These are phyloP conservation scores for Amblyopsis rosae DNA, from an alignment of 2,113 vertebrate genomes.

Conservation along the genomic window DNA sequence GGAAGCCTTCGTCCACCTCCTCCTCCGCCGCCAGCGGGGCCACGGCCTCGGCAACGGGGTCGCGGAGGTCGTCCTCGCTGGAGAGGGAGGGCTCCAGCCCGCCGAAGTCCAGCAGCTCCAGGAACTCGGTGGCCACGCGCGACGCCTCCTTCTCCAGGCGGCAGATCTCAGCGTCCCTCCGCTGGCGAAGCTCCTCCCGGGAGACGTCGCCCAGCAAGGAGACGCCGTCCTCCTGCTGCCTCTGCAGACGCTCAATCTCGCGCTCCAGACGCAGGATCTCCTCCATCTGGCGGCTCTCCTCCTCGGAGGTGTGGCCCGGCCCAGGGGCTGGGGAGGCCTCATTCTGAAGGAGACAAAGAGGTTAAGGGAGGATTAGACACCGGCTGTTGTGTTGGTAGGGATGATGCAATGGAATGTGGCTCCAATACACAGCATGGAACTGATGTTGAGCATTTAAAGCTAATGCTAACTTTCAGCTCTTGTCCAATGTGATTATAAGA, in stretches of 20 bases:
- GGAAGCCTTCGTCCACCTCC: slow-evolving; percentile 86
- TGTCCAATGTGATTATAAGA: no score
- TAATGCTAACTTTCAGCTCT: no score
- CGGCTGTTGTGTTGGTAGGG: not conserved
- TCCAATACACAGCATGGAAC: no score
- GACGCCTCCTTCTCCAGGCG: slow-evolving; percentile 88
- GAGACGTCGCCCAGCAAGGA: slow-evolving; percentile 81
- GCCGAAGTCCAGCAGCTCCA: slow-evolving; percentile 89
- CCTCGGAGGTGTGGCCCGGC: slow-evolving; percentile 72
- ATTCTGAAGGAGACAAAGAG: slow-evolving; percentile 41
- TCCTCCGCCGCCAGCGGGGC: slow-evolving; percentile 78
- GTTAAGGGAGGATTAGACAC: not conserved
- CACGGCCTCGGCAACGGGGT: slow-evolving; percentile 73
- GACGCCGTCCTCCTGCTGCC: slow-evolving; percentile 84
- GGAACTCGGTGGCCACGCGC: slow-evolving; percentile 86
- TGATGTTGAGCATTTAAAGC: no score
- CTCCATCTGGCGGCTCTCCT: slow-evolving; percentile 89
- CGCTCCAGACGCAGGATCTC: slow-evolving; percentile 88
- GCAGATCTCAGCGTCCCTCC: slow-evolving; percentile 85
- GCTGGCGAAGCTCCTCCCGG: slow-evolving; percentile 79
- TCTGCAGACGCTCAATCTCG: slow-evolving; percentile 89
- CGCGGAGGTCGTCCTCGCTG: slow-evolving; percentile 84
- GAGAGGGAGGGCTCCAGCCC: slow-evolving; percentile 81
- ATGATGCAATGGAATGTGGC: not conserved
- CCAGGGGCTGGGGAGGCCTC: slow-evolving; percentile 37